Base-by-base conservation (phyloP, 2,797 vertebrate species). In the Hyperoplus lanceolatus region DNA sequence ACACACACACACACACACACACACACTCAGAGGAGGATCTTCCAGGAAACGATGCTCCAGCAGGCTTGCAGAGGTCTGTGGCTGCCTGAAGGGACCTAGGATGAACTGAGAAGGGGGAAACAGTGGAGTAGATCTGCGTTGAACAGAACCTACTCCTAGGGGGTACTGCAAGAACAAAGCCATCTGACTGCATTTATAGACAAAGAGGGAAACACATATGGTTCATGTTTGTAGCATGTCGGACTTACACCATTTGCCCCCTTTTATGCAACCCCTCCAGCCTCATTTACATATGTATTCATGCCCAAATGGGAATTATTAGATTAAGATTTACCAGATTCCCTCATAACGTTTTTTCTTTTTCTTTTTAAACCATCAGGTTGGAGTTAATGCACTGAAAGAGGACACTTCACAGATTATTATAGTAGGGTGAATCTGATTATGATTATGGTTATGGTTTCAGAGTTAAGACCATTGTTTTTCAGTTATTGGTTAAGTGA, bases 121-220 rank as follows among this genome's bases (percentile, higher is more conserved):
- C 70, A 65, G 62, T 61, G 42, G 76, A 80, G 80, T 76, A 2
- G 29, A 29, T 78, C 57, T 88, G 74, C 76, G 77, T 76, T 86
- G 79, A 89, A 78, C 69, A 75, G 81, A 89, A 77, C 71, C 70
- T 72, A 83, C 90, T 93, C 85, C 82, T 86, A 75, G 86, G 88
- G 87, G 85, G 90, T 73, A 84, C 62, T 81, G 70, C 64, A 81
- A 80, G 89, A 90, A 90, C 88, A 90, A 89, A 91, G 89, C 90
- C 92, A 94, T 93, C 90, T 92, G 92, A 95, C 84, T 90, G 74
- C 84, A 82, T 92, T 94, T 92, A 93, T 48, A 90, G 88, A 93
- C 92, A 92, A 91, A 89, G 85, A 88, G 61, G 65, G 69, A 90
- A 87, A 84, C 82, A 87, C 92, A 94, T 89, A 89, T 94, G 94